Base-by-base conservation (phyloP, 2,888 invertebrate genomes). In the Orchesellides sinensis region DNA sequence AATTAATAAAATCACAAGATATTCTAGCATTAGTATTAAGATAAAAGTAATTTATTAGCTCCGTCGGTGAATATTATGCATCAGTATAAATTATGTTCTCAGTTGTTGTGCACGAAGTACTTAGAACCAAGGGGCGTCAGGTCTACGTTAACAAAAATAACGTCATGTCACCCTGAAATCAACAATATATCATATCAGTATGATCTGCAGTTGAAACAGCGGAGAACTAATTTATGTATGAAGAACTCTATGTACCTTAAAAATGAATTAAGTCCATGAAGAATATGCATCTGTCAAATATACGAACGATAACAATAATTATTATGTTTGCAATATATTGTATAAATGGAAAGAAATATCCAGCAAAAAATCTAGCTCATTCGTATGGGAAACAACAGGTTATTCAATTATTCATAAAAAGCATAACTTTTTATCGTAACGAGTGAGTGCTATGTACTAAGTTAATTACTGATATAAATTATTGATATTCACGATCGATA, bases 241-340 rank as follows among this genome's bases (percentile, higher is more conserved):
- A 52, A 52, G 63, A 66, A 66, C 59, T n/a, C 65, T 54, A 75
- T 75, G 74, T 75, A 75, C 74, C 74, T 75, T 63, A 54, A 65
- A 59, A 74, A 74, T 63, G 63, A 54, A 54, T 54, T 54, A 29
- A 66, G 40, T 56, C 56, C 47, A 54, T 40, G 74, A 19, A 40
- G 17, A 63, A 52, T 63, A 52, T 74, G 63, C 63, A 49, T 29
- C 19, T 61, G 54, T 54, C 54, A 17, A 21, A 21, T 25, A 17
- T 49, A n/a, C 19, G 49, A 49, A 17, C 2, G 40, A 14, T 40
- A 14, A n/a, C 40, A 40, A n/a, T n/a, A n/a, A n/a, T n/a, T n/a
- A n/a, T n/a, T 35, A 35, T 35, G 35, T 35, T 35, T 35, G 6
- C 35, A 12, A 35, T 6, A 35, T 12, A 35, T 8, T 35, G 35